These are phyloP conservation scores for Eulithis prunata DNA, from an alignment of 2,888 invertebrate genomes.

Conservation along the genomic window DNA sequence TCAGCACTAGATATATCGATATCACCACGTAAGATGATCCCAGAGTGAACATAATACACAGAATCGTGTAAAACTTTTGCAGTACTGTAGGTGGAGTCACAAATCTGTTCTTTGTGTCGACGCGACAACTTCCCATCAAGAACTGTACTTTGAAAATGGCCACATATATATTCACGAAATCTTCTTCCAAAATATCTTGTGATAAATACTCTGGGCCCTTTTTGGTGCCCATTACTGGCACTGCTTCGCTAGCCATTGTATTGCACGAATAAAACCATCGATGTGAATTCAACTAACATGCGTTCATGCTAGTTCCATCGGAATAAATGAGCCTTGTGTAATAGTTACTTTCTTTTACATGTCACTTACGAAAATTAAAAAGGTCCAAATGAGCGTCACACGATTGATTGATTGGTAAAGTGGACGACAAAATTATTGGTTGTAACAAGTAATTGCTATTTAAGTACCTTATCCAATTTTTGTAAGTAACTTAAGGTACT, in stretches of 20 bases:
- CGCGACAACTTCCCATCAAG: conserved; percentile 57
- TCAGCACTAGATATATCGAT: conserved; percentile 26
- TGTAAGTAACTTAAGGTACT: no score
- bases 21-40: conserved; percentile 34
- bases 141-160: conserved; percentile 52
- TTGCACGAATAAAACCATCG: no score
- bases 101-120: conserved; percentile 56
- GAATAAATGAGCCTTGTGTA: background rate
- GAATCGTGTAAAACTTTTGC: conserved; percentile 57
- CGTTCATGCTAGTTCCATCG: background rate
- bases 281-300: background rate
- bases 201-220: conserved; percentile 55
- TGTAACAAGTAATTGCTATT: conserved; percentile 5
- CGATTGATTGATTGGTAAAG: conserved; percentile 5
- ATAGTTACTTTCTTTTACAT: background rate
- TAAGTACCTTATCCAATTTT: no score
- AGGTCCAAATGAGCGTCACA: background rate
- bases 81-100: conserved; percentile 54
- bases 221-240: conserved; percentile 12
- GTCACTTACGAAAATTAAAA: background rate
- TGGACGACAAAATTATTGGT: conserved; percentile 1
- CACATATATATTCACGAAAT: conserved; percentile 51
- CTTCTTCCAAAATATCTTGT: conserved; percentile 58
- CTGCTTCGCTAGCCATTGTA: background rate
- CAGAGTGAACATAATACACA: conserved; percentile 41